phyloP scores from a whole-genome alignment of 2,888 invertebrate genomes.

The Phortica okadai region DNA sequence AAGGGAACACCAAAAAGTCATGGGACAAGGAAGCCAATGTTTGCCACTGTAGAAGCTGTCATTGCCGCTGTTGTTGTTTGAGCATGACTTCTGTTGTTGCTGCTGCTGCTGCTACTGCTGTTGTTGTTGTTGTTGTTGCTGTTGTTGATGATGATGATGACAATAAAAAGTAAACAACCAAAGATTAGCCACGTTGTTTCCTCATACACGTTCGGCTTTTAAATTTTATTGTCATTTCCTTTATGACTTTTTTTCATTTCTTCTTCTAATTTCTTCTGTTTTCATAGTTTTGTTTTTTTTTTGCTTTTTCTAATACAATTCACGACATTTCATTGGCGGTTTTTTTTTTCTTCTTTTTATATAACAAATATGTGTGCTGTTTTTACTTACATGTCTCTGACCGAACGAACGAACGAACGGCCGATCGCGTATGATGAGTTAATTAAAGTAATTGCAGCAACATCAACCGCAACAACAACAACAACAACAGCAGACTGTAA shows the following conservation, averaged over 20 bases:
- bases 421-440: constrained; percentile 57
- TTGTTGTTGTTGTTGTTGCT: not conserved
- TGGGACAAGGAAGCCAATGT: too few relatives aligned
- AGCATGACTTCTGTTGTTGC: not conserved
- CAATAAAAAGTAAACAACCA: not conserved
- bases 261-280: not conserved
- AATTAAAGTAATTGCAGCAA: constrained; percentile 65
- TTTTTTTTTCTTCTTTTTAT: not conserved
- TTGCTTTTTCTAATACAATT: constrained; percentile 38
- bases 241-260: constrained; percentile 21
- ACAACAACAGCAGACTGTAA: not conserved
- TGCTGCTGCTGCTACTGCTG: not conserved
- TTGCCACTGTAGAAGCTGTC: too few relatives aligned
- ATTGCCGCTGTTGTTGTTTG: not conserved
- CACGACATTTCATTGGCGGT: not conserved
- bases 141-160: not conserved
- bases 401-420: too few relatives aligned
- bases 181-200: constrained; percentile 24
- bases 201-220: not conserved
- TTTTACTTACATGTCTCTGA: too few relatives aligned
- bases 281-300: not conserved
- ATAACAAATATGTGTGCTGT: too few relatives aligned
- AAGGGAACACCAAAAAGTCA: too few relatives aligned
- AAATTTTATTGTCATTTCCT: constrained; percentile 64
- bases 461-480: not conserved